Evolutionary conservation across 2,797 vertebrate genomes (phyloP).

Genomic region (Sebastiscus albofasciatus): DNA sequence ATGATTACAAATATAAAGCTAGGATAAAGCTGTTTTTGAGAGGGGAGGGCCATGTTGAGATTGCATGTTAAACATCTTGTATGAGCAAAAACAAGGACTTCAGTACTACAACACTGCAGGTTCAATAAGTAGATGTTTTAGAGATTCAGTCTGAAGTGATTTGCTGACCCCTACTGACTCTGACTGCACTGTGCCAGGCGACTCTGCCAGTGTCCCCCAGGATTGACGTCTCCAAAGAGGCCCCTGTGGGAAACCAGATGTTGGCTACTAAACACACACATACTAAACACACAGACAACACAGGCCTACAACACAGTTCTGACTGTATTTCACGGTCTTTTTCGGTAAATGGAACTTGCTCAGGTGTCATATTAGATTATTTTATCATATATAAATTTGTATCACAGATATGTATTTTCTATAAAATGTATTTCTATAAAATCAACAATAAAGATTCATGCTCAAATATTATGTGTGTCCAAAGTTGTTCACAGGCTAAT

Average conservation of each 20-base stretch:
- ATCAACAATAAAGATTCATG: neutral
- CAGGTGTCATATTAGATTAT: neutral
- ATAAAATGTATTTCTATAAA: neutral
- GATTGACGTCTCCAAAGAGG: neutral
- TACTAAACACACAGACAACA: neutral
- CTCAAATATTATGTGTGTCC: neutral
- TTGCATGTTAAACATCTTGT: neutral
- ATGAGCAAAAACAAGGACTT: neutral
- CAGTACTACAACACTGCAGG: neutral
- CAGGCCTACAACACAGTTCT: neutral
- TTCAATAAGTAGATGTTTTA: neutral
- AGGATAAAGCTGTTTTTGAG: neutral
- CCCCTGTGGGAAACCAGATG: neutral
- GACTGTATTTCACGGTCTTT: neutral
- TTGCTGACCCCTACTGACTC: constrained; percentile 71
- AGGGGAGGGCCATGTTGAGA: neutral
- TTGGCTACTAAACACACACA: neutral
- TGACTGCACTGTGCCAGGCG: neutral
- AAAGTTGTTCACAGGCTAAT: no score
- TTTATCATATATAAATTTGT: neutral
- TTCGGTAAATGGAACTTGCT: neutral
- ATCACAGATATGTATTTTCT: neutral
- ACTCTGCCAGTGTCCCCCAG: neutral
- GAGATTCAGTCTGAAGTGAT: constrained; percentile 13
- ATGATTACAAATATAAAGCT: neutral